Conservation (phyloP, 2,888 invertebrate species). For the Perdita meconis region DNA sequence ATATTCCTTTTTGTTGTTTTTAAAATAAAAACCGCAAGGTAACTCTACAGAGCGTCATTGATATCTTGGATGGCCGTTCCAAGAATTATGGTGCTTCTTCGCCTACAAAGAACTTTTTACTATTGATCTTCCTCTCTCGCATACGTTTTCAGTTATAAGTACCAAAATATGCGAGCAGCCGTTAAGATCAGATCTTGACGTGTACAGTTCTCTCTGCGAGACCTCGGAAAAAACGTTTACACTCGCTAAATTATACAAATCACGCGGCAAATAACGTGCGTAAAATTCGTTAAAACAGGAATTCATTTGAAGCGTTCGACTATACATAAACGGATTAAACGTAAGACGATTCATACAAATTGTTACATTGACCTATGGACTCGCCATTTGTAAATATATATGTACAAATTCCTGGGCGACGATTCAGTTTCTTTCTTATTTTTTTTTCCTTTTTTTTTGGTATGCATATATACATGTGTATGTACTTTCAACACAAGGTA, state of each 20-base stretch:
- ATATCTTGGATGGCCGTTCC: slow-evolving; percentile 8
- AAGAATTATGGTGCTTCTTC: slow-evolving; percentile 2
- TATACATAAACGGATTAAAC: slow-evolving; percentile 48
- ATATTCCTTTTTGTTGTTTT: too few relatives aligned
- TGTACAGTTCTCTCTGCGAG: slow-evolving; percentile 6
- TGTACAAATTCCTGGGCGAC: slow-evolving; percentile 62
- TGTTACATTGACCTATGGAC: slow-evolving; percentile 43
- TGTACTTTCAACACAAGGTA: slow-evolving; percentile 61
- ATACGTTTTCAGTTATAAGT: slow-evolving; percentile 15
- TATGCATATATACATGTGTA: slow-evolving; percentile 63
- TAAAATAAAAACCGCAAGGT: slow-evolving; percentile 47
- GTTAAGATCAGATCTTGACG: slow-evolving; percentile 30
- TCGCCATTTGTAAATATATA: slow-evolving; percentile 52
- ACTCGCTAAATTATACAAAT: slow-evolving; percentile 35
- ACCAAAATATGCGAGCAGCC: slow-evolving; percentile 33
- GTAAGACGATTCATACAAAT: slow-evolving; percentile 53
- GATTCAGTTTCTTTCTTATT: slow-evolving; percentile 28
- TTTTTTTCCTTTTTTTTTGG: slow-evolving; percentile 37
- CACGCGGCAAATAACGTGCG: slow-evolving; percentile 23
- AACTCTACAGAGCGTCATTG: slow-evolving; percentile 31
- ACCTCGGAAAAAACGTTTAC: slow-evolving; percentile 27
- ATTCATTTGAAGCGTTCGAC: slow-evolving; percentile 51
- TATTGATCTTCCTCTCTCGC: not conserved
- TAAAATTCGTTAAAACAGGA: slow-evolving; percentile 54
- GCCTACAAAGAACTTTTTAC: slow-evolving; percentile 1